Evolutionary conservation across 1,140 invertebrate species (phyloP).

Genomic region (Muscidifurax raptorellus): DNA sequence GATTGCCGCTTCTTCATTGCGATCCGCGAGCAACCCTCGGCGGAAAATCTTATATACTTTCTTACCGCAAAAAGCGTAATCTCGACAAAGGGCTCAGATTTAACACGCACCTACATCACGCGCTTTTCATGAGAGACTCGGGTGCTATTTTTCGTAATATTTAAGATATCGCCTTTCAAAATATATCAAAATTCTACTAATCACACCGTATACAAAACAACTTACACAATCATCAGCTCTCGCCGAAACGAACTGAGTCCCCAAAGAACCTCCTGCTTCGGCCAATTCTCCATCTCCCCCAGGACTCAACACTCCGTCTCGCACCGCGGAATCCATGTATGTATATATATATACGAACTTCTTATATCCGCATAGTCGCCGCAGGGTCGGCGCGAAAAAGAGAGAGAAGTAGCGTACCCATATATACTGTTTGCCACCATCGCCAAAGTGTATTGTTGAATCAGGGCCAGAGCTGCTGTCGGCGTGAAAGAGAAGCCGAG

Average conservation of each 20-base stretch:
- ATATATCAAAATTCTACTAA: too few relatives aligned
- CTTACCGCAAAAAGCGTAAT: constrained; percentile 20
- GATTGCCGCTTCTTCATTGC: constrained; percentile 42
- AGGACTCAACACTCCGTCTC: neutral
- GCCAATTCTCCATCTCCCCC: constrained; percentile 7
- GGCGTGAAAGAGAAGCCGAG: constrained; percentile 21
- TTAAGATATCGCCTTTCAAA: too few relatives aligned
- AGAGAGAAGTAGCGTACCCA: neutral
- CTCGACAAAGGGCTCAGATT: constrained; percentile 32
- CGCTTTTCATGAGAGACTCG: neutral
- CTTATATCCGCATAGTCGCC: neutral
- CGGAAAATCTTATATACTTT: constrained; percentile 24
- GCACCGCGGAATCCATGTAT: neutral
- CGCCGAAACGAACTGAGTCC: too few relatives aligned
- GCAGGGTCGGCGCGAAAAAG: neutral
- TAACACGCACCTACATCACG: constrained; percentile 27
- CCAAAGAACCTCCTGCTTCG: neutral
- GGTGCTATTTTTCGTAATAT: too few relatives aligned
- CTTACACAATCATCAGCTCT: too few relatives aligned
- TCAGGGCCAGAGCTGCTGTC: constrained; percentile 33
- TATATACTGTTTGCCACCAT: neutral
- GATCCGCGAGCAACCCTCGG: constrained; percentile 12
- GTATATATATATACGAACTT: neutral
- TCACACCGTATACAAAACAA: too few relatives aligned
- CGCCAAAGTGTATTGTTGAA: neutral